Percentiles rank a stretch among this genome's conserved stretches.
phyloP scores from a whole-genome alignment of 2,888 invertebrate genomes.

The Noctua janthe region DNA sequence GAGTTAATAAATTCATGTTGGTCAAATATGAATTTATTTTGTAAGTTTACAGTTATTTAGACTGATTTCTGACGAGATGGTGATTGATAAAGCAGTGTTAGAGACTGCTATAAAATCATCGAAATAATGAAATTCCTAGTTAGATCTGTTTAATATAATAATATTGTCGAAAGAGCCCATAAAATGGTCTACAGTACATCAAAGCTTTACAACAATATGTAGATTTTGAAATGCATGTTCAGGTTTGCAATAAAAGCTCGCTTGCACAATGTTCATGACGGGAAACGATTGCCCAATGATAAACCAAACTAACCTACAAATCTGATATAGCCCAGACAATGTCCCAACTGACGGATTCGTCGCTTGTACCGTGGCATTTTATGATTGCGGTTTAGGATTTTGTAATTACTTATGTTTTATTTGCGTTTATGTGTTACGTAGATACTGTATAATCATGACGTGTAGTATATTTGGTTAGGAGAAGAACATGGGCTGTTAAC shows the following conservation, averaged over 20 bases:
- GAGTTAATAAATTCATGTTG: no score
- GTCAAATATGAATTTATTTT: neutral
- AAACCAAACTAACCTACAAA: conserved; percentile 60
- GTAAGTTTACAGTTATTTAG: neutral
- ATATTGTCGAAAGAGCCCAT: neutral
- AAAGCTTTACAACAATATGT: conserved; percentile 1
- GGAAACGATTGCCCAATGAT: conserved; percentile 59
- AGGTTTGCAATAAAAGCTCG: conserved; percentile 54
- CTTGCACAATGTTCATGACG: conserved; percentile 45
- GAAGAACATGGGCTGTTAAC: neutral
- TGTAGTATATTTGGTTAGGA: neutral
- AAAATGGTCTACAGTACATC: neutral
- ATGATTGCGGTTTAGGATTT: conserved; percentile 35
- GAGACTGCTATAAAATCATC: neutral
- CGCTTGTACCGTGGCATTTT: conserved; percentile 36
- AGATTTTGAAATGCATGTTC: conserved; percentile 1
- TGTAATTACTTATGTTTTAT: conserved; percentile 19
- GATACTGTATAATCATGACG: neutral
- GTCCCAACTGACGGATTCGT: conserved; percentile 54
- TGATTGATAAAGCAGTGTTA: neutral
- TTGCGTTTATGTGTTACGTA: neutral
- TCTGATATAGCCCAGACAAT: conserved; percentile 60
- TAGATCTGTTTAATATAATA: neutral
- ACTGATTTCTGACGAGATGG: neutral
- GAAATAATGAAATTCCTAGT: neutral